Conservation (phyloP, 2,888 invertebrate genomes). For the Xylocampa areola region DNA sequence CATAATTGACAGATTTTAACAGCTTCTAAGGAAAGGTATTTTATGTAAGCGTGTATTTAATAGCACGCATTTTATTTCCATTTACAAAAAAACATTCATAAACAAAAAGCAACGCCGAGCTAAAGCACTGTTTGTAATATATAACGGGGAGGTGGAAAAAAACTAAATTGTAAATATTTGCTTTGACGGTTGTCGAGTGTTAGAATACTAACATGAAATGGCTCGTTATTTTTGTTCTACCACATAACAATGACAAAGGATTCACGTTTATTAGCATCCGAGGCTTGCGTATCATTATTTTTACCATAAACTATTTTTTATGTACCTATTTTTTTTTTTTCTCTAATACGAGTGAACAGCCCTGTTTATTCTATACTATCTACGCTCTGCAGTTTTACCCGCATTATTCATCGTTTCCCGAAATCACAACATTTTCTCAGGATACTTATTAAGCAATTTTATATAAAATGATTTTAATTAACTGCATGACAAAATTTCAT, state of each 20-base stretch:
- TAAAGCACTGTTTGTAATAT: constrained; percentile 37
- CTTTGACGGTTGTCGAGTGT: constrained; percentile 44
- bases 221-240: constrained; percentile 40
- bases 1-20: too few relatives aligned
- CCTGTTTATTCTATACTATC: too few relatives aligned
- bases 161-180: constrained; percentile 50
- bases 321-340: too few relatives aligned
- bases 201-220: constrained; percentile 49
- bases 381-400: too few relatives aligned
- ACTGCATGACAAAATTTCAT: too few relatives aligned
- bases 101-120: constrained; percentile 32
- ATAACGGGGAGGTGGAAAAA: constrained; percentile 40
- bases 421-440: too few relatives aligned
- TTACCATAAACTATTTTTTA: too few relatives aligned
- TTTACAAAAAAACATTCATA: neutral
- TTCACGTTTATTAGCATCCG: constrained; percentile 29
- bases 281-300: constrained; percentile 15
- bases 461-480: too few relatives aligned
- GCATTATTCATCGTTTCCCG: too few relatives aligned
- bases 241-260: constrained; percentile 38
- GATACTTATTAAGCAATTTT: too few relatives aligned
- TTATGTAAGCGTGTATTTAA: neutral
- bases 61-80: neutral
- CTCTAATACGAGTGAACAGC: too few relatives aligned
- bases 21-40: too few relatives aligned